Percentiles rank a stretch among this genome's conserved stretches.
Evolutionary conservation across 2,797 vertebrate species (phyloP).

Genomic region (Oryzias dopingdopingensis): DNA sequence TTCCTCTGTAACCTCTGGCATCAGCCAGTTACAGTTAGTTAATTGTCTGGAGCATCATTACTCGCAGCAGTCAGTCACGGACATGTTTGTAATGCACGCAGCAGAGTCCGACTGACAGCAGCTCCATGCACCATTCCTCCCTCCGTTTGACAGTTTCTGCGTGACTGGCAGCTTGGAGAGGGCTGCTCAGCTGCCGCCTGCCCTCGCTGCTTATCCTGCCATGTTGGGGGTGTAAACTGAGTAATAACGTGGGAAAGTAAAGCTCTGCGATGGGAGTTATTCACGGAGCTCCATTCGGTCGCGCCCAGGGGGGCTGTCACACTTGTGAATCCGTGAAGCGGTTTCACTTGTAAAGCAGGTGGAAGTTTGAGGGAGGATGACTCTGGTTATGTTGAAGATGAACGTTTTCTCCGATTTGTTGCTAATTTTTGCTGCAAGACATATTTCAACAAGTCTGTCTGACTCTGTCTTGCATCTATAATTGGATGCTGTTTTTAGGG

Average conservation of each 20-base stretch:
- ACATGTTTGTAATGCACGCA: slow-evolving; percentile 9
- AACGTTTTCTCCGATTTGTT: slow-evolving; percentile 6
- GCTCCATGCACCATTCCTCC: slow-evolving; percentile 1
- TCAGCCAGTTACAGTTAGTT: neutral
- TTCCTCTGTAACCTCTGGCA: too few species aligned
- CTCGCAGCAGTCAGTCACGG: slow-evolving; percentile 34
- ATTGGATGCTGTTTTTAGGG: neutral
- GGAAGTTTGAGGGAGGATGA: slow-evolving; percentile 3
- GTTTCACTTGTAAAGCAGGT: slow-evolving; percentile 22
- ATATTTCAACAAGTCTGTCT: neutral
- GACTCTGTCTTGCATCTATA: neutral
- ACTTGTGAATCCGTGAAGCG: slow-evolving; percentile 51
- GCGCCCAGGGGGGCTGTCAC: slow-evolving; percentile 51
- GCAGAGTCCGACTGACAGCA: neutral
- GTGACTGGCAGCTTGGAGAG: slow-evolving; percentile 35
- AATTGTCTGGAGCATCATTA: slow-evolving; percentile 9
- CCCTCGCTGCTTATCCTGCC: slow-evolving; percentile 55
- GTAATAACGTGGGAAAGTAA: slow-evolving; percentile 73
- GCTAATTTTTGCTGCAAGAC: neutral
- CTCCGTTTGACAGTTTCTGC: slow-evolving; percentile 31
- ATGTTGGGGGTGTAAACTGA: slow-evolving; percentile 64
- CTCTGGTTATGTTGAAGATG: slow-evolving; percentile 12
- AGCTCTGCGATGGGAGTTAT: slow-evolving; percentile 64
- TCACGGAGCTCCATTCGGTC: slow-evolving; percentile 60
- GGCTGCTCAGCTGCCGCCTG: slow-evolving; percentile 38